Conservation (phyloP, 2,888 invertebrate species). For the Lampropteryx suffumata region DNA sequence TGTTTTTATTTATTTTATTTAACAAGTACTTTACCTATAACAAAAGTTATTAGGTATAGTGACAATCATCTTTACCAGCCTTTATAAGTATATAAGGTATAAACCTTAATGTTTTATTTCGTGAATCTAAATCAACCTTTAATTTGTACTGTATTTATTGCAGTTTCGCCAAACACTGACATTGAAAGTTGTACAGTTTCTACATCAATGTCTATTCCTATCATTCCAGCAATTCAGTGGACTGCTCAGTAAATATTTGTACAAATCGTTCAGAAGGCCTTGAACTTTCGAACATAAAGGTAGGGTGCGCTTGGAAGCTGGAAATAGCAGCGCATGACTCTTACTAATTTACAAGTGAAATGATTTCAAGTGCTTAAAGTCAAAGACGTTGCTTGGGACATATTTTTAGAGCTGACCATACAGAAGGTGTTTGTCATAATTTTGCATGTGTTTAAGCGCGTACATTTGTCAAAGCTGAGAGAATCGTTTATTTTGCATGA, state of each 20-base stretch:
- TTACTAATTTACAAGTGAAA: constrained; percentile 32
- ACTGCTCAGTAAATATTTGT: constrained; percentile 43
- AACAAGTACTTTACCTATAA: too few species aligned
- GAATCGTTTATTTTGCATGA: constrained; percentile 9
- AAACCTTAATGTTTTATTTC: too few species aligned
- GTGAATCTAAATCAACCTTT: not conserved
- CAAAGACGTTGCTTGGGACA: constrained; percentile 12
- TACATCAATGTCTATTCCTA: constrained; percentile 13
- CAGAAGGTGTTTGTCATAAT: constrained; percentile 25
- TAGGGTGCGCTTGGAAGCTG: constrained; percentile 24
- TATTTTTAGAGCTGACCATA: constrained; percentile 23
- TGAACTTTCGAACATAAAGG: constrained; percentile 35
- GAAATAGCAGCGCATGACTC: constrained; percentile 34
- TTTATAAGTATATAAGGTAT: too few species aligned
- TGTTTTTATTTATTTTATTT: too few species aligned
- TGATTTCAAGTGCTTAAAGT: constrained; percentile 14
- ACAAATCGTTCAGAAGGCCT: constrained; percentile 37
- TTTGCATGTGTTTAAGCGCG: constrained; percentile 22
- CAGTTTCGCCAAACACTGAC: not conserved
- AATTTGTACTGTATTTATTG: not conserved
- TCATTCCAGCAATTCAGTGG: constrained; percentile 16
- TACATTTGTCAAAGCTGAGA: constrained; percentile 15
- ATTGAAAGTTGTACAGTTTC: not conserved
- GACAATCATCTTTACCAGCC: too few species aligned
- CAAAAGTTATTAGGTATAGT: too few species aligned